Evolutionary conservation across 2,888 invertebrate genomes (phyloP).

Genomic region (Labia minor): DNA sequence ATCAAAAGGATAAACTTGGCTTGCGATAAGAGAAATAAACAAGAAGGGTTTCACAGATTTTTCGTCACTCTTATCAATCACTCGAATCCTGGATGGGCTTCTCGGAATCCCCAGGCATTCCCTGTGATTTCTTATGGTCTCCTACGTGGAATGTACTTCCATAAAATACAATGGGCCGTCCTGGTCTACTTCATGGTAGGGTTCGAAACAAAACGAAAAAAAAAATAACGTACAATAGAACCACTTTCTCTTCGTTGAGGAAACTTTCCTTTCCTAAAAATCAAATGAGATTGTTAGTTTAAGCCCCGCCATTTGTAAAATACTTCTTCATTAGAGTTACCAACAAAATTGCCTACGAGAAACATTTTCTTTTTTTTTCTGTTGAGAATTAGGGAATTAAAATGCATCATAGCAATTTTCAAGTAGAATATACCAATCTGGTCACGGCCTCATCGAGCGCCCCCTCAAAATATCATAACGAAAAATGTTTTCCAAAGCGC

Average conservation of each 20-base stretch:
- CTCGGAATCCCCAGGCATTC: not conserved
- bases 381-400: not conserved
- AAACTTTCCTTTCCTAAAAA: too few relatives aligned
- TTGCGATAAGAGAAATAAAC: too few relatives aligned
- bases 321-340: too few relatives aligned
- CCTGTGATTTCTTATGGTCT: not conserved
- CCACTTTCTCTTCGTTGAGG: too few relatives aligned
- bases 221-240: not conserved
- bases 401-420: not conserved
- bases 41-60: too few relatives aligned
- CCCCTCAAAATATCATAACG: not conserved
- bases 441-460: not conserved
- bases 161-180: not conserved
- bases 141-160: too few relatives aligned
- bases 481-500: constrained; percentile 13
- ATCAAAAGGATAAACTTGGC: too few relatives aligned
- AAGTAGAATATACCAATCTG: not conserved
- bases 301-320: too few relatives aligned
- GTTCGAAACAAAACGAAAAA: not conserved
- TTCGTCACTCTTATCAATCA: not conserved
- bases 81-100: not conserved
- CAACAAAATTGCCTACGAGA: too few relatives aligned
- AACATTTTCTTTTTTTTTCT: too few relatives aligned
- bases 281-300: too few relatives aligned
- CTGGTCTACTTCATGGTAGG: not conserved